Evolutionary conservation across 1,140 invertebrate genomes (phyloP).

Genomic region (Bombus consobrinus): DNA sequence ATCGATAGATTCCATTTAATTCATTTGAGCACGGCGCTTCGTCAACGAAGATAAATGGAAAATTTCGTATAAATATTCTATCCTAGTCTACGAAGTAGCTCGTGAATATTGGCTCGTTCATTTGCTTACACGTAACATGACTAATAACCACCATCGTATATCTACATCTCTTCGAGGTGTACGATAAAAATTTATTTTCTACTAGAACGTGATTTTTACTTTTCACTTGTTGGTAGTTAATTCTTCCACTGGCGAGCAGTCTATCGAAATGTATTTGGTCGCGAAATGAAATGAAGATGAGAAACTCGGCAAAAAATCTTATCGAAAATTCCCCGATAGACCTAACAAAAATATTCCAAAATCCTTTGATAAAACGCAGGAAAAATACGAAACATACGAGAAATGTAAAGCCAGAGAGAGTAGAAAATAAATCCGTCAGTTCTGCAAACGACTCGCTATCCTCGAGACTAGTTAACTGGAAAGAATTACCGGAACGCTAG

Average conservation of each 20-base stretch:
- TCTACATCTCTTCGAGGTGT: no score
- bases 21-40: constrained; percentile 1
- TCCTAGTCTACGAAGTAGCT: neutral
- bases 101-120: neutral
- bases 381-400: neutral
- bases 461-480: no score
- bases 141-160: neutral
- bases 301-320: no score
- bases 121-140: neutral
- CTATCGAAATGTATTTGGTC: no score
- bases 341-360: neutral
- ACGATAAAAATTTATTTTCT: neutral
- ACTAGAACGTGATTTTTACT: no score
- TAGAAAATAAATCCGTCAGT: neutral
- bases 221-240: no score
- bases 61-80: constrained; percentile 36
- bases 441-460: neutral
- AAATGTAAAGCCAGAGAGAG: no score
- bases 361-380: neutral
- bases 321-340: no score
- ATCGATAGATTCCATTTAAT: constrained; percentile 53
- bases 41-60: constrained; percentile 27
- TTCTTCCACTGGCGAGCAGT: no score
- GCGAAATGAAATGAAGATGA: no score
- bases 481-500: neutral